These are phyloP conservation scores for Microplitis mediator DNA, from an alignment of 1,140 invertebrate genomes.

Conservation along the genomic window DNA sequence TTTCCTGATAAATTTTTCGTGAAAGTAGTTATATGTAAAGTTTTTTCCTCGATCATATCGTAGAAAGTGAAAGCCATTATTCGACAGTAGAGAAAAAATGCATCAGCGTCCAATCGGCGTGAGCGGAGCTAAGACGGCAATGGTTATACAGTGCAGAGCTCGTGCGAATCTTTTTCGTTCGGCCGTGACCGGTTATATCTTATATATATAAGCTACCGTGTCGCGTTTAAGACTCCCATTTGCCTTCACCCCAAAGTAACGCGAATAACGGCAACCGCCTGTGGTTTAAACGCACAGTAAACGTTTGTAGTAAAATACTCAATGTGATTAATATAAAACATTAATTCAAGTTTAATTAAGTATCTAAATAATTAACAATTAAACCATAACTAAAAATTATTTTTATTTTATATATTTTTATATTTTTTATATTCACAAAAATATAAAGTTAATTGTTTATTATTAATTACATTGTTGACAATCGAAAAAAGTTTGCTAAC, in stretches of 20 bases:
- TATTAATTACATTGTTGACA: no score
- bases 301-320: background rate
- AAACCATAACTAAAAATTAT: no score
- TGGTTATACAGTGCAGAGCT: slow-evolving; percentile 19
- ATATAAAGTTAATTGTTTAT: no score
- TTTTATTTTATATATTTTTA: no score
- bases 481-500: no score
- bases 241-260: slow-evolving; percentile 36
- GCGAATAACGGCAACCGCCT: background rate
- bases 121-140: slow-evolving; percentile 45
- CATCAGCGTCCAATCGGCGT: slow-evolving; percentile 36
- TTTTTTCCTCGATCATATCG: slow-evolving; percentile 26
- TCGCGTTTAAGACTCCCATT: slow-evolving; percentile 31
- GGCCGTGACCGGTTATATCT: slow-evolving; percentile 50
- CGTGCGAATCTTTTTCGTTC: slow-evolving; percentile 52
- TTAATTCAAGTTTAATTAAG: no score
- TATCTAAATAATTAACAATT: no score
- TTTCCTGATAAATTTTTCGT: slow-evolving; percentile 17
- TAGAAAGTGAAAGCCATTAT: slow-evolving; percentile 61
- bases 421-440: no score
- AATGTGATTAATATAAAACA: background rate
- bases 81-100: slow-evolving; percentile 39
- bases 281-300: background rate
- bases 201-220: slow-evolving; percentile 42
- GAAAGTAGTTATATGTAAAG: slow-evolving; percentile 23